These are phyloP conservation scores for Trichoplusia ni DNA, from an alignment of 1,140 invertebrate species.

Conservation along the genomic window DNA sequence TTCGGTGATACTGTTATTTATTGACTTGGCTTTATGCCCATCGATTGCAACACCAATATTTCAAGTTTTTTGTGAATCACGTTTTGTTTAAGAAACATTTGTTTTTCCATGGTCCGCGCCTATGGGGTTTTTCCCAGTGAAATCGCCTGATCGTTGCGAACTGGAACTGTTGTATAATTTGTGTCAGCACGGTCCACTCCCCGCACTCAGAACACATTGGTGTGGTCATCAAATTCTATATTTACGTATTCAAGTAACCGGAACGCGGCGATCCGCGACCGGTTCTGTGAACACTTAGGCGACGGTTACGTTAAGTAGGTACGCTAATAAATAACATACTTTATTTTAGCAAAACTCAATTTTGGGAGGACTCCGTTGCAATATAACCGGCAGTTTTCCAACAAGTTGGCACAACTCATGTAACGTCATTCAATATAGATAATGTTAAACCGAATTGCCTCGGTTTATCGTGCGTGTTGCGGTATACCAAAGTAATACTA, in stretches of 20 bases:
- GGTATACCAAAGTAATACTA: too few relatives aligned
- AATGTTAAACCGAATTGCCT: too few relatives aligned
- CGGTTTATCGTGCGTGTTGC: too few relatives aligned
- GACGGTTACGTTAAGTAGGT: neutral
- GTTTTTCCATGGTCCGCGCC: neutral
- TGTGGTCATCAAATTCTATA: constrained; percentile 29
- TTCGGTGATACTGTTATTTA: neutral
- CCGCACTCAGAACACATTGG: neutral
- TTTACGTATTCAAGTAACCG: constrained; percentile 25
- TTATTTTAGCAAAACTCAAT: neutral
- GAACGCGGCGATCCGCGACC: constrained; percentile 1
- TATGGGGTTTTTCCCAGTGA: constrained; percentile 11
- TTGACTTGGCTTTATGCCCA: neutral
- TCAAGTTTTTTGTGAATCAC: constrained; percentile 16
- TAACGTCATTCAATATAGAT: too few relatives aligned
- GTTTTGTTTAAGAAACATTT: neutral
- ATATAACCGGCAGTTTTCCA: too few relatives aligned
- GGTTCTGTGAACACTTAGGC: constrained; percentile 6
- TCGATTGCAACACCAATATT: constrained; percentile 2
- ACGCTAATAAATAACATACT: neutral
- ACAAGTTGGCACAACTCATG: too few relatives aligned
- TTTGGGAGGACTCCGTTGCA: neutral
- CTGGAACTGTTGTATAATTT: constrained; percentile 23
- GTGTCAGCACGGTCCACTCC: neutral
- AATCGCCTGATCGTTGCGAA: neutral